Percentiles rank a stretch among this genome's conserved stretches.
phyloP scores from a whole-genome alignment of 2,113 vertebrate species.

The Etia nguti region DNA sequence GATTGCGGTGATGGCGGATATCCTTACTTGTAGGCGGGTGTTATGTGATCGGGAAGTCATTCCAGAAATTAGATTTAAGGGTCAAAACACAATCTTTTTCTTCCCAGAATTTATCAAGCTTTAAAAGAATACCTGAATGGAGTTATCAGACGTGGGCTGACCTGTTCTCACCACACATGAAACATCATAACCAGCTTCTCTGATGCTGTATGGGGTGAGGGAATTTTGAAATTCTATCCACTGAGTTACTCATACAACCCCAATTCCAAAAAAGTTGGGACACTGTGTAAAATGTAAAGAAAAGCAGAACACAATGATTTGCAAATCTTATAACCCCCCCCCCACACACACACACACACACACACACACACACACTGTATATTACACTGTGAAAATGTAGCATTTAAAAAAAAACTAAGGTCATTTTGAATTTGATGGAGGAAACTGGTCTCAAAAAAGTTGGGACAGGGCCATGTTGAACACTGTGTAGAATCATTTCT shows the following conservation, averaged over 20 bases:
- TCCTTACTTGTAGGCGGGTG: background rate
- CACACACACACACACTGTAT: too few species aligned
- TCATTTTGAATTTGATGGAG: too few species aligned
- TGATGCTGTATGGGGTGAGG: background rate
- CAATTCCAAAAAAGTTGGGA: background rate
- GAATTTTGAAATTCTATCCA: background rate
- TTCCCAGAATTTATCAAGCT: fast-evolving
- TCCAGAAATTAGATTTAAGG: background rate
- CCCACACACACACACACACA: too few species aligned
- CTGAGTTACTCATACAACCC: background rate
- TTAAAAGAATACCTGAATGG: background rate
- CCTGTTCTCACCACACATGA: background rate
- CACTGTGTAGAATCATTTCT: too few species aligned
- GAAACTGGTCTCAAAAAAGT: too few species aligned
- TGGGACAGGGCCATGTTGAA: too few species aligned
- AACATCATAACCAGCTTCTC: background rate
- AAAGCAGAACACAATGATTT: background rate
- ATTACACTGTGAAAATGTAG: too few species aligned
- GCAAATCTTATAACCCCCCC: background rate
- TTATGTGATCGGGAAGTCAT: background rate
- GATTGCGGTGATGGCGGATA: background rate
- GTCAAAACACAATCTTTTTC: background rate
- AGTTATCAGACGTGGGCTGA: background rate
- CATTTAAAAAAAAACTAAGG: too few species aligned
- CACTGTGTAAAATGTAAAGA: background rate